Base-by-base conservation (phyloP, 2,113 vertebrate species). In the Dasyprocta punctata region DNA sequence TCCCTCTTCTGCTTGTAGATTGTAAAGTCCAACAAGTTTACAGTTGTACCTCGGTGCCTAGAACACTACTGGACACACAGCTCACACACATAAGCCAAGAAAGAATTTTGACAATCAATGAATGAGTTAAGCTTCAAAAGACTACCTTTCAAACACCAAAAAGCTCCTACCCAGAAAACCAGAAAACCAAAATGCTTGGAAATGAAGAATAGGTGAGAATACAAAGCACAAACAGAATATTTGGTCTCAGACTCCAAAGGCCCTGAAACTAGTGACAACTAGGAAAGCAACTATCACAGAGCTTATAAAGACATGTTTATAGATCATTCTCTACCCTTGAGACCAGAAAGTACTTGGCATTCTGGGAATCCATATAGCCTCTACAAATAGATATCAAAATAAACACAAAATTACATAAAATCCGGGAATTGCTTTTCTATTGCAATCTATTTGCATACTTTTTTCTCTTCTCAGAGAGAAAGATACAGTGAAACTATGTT, bases 361-460 rank as follows among this genome's bases (percentile, higher is more conserved):
- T 90, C 60, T 84, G 54, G 33, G 30, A 22, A 80, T 13, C 17
- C 30, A 47, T 6, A 28, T 47, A 47, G 36, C 63, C 58, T 24
- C 5, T 12, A 14, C 33, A 87, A 20, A 52, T 44, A n/a, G 52
- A 60, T 47, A 54, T 36, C 77, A 94, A 90, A 95, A 90, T 94
- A 90, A 90, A 63, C 38, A 49, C 6, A 58, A 90, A 91, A 69
- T 65, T 82, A 13, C 80, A 92, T 67, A 94, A 96, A 84, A 94
- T n/a, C 33, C 17, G 52, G 24, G 9, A 26, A 33, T 71, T 60
- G 17, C 8, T 90, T 95, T 92, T 49, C 73, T 77, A 75, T 47
- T 2, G 6, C 4, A 28, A 54, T 78, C 91, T 81, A 56, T 89
- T 63, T 88, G 54, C 7, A 14, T 67, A 11, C 54, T 38, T 65